Evolutionary conservation across 2,888 invertebrate genomes (phyloP).

Genomic region (Anaspis maculata): DNA sequence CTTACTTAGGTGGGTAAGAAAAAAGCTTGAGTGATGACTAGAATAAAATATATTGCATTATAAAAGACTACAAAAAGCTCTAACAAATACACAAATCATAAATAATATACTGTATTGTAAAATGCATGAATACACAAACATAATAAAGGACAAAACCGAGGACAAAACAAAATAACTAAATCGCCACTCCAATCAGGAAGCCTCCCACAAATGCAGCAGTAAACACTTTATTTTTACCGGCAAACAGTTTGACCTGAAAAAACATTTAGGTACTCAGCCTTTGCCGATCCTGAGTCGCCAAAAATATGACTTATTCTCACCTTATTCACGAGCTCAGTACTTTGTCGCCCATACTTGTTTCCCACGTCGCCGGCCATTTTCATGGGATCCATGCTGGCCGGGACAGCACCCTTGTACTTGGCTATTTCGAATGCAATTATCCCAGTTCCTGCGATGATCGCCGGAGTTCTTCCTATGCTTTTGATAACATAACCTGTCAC

Average conservation of each 20-base stretch:
- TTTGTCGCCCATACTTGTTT: slow-evolving; percentile 4
- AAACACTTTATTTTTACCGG: slow-evolving; percentile 6
- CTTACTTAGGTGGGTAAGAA: too few relatives aligned
- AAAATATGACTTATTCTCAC: slow-evolving; percentile 1
- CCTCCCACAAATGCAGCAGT: slow-evolving; percentile 12
- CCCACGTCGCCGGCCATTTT: slow-evolving; percentile 3
- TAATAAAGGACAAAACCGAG: too few relatives aligned
- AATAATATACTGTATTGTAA: too few relatives aligned
- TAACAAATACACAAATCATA: too few relatives aligned
- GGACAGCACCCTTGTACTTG: slow-evolving; percentile 6
- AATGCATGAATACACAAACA: too few relatives aligned
- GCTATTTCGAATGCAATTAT: slow-evolving; percentile 9
- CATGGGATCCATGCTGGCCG: slow-evolving; percentile 5
- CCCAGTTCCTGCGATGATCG: slow-evolving; percentile 6
- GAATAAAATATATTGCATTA: too few relatives aligned
- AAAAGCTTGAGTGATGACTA: too few relatives aligned
- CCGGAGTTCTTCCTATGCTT: slow-evolving; percentile 4
- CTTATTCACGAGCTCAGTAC: slow-evolving; percentile 4
- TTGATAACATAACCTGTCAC: slow-evolving; percentile 6
- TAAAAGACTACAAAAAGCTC: too few relatives aligned
- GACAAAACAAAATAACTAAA: too few relatives aligned
- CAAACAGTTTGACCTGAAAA: slow-evolving; percentile 9
- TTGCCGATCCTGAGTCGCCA: neutral
- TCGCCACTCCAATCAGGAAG: slow-evolving; percentile 9
- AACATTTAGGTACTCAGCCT: too few relatives aligned